Percentiles rank a stretch among this genome's conserved stretches.
These are phyloP conservation scores for Aphrophora alni DNA, from an alignment of 2,888 invertebrate species.

Conservation along the genomic window DNA sequence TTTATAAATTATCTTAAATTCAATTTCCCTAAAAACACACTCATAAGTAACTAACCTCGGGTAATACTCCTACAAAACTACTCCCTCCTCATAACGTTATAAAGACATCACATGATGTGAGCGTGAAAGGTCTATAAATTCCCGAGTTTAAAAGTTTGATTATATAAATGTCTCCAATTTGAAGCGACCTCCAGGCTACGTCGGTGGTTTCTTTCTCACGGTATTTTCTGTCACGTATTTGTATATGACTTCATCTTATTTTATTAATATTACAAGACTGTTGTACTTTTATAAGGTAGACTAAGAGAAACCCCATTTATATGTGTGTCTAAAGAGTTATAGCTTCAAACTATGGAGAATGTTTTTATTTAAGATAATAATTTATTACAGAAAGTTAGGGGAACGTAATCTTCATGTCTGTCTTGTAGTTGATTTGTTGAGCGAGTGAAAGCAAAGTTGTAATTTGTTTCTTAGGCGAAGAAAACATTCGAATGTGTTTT, in stretches of 20 bases:
- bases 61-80: no score
- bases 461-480: no score
- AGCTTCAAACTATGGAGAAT: neutral
- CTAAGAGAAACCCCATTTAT: neutral
- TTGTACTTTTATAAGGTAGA: neutral
- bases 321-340: neutral
- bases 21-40: no score
- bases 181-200: neutral
- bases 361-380: neutral
- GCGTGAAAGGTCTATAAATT: neutral
- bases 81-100: neutral
- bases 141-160: neutral
- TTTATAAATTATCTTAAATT: no score
- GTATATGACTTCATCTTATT: neutral
- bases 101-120: neutral
- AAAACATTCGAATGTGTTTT: no score
- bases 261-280: neutral
- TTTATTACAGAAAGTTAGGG: neutral
- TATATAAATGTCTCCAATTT: neutral
- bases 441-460: no score
- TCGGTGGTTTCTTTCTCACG: neutral
- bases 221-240: neutral
- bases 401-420: no score
- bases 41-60: no score
- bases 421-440: no score